phyloP scores from a whole-genome alignment of 2,888 invertebrate genomes.

The Chalcosyrphus nemorum region DNA sequence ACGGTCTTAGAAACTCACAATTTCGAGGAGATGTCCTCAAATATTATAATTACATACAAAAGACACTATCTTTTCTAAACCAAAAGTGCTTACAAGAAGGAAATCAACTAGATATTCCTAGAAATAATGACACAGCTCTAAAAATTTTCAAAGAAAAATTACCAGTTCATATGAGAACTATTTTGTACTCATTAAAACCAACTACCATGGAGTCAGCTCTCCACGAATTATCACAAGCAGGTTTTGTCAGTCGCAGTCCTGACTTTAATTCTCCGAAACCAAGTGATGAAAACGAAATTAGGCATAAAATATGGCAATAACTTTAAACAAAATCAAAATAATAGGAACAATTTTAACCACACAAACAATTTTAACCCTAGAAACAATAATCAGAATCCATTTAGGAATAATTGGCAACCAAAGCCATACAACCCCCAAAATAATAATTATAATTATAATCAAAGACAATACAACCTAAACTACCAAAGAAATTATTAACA shows the following conservation, averaged over 20 bases:
- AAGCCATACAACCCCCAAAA: too few relatives aligned
- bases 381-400: too few relatives aligned
- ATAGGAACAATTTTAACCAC: too few relatives aligned
- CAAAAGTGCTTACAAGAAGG: slow-evolving; percentile 28
- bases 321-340: too few relatives aligned
- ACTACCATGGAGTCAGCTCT: slow-evolving; percentile 15
- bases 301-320: too few relatives aligned
- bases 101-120: neutral
- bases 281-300: too few relatives aligned
- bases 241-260: neutral
- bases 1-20: neutral
- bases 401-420: too few relatives aligned
- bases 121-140: neutral
- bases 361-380: too few relatives aligned
- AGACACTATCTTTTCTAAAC: neutral
- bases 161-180: slow-evolving; percentile 12
- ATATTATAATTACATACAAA: slow-evolving; percentile 12
- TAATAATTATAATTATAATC: too few relatives aligned
- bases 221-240: slow-evolving; percentile 14
- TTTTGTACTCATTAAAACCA: slow-evolving; percentile 12
- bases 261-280: too few relatives aligned
- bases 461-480: too few relatives aligned
- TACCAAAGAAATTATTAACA: too few relatives aligned
- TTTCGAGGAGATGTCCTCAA: neutral
- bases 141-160: slow-evolving; percentile 19